Evolutionary conservation across 2,888 invertebrate species (phyloP).

Genomic region (Acleris holmiana): DNA sequence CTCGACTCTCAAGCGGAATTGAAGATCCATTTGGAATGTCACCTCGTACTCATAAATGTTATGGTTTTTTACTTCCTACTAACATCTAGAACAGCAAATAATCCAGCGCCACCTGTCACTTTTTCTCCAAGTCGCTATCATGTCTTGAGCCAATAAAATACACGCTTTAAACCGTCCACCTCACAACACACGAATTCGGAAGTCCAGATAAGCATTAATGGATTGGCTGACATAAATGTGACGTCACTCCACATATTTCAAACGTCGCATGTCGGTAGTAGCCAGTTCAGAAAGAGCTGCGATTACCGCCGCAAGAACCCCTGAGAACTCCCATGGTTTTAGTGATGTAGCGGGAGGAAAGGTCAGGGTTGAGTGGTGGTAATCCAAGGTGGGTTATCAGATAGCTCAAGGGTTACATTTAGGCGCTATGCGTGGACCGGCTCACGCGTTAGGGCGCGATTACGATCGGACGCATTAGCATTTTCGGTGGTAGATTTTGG

Average conservation of each 20-base stretch:
- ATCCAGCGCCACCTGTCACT: neutral
- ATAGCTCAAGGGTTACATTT: constrained; percentile 80
- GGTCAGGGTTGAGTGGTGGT: constrained; percentile 54
- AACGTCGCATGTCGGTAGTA: constrained; percentile 68
- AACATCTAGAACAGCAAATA: neutral
- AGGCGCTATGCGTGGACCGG: constrained; percentile 76
- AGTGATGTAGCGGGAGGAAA: constrained; percentile 31
- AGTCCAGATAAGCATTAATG: constrained; percentile 82
- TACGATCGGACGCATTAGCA: constrained; percentile 76
- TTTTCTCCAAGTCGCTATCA: constrained; percentile 53
- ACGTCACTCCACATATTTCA: constrained; percentile 83
- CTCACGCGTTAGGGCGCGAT: constrained; percentile 74
- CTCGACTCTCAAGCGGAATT: too few species aligned
- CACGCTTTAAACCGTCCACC: constrained; percentile 57
- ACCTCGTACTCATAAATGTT: too few species aligned
- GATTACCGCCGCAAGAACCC: constrained; percentile 1
- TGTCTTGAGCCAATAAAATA: constrained; percentile 69
- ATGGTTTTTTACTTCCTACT: too few species aligned
- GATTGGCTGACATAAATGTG: constrained; percentile 83
- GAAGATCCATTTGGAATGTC: too few species aligned
- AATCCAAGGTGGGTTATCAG: constrained; percentile 69
- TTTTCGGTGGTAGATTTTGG: constrained; percentile 67
- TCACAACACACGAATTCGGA: constrained; percentile 77
- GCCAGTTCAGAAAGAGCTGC: constrained; percentile 54
- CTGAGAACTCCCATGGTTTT: neutral